Percentiles rank a stretch among this genome's conserved stretches.
Conservation (phyloP, 2,113 vertebrate genomes). For the Prunella himalayana region DNA sequence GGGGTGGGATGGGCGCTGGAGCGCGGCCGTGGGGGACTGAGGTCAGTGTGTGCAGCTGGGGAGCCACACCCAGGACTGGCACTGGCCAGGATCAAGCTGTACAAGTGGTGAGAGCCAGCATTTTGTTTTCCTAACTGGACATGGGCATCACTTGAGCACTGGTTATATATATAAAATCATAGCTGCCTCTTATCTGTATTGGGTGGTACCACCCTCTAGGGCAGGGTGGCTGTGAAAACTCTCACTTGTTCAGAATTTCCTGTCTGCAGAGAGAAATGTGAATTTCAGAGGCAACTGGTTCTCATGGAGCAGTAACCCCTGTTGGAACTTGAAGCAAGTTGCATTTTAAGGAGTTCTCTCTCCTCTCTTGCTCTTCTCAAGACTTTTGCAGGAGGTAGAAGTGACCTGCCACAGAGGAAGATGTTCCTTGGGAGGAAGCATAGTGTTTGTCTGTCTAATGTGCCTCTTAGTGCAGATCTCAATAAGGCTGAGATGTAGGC, state of each 20-base stretch:
- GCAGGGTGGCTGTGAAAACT: not conserved
- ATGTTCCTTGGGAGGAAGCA: not conserved
- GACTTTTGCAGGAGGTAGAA: not conserved
- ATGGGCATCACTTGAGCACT: not conserved
- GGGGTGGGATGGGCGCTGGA: not conserved
- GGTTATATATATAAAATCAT: not conserved
- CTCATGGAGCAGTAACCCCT: not conserved
- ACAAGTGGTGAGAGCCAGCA: not conserved
- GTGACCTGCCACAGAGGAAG: not conserved
- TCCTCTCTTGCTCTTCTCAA: accelerated
- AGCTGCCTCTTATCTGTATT: not conserved
- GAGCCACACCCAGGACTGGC: not conserved
- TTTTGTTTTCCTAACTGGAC: not conserved
- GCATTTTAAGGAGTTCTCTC: not conserved
- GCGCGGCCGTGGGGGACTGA: not conserved
- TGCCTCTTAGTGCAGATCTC: not conserved
- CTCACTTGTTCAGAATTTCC: not conserved
- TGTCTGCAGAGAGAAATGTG: not conserved
- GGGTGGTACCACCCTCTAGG: not conserved
- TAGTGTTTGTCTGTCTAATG: not conserved
- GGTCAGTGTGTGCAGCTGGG: not conserved
- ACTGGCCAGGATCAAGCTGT: not conserved
- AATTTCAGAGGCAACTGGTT: not conserved
- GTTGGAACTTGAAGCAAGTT: not conserved
- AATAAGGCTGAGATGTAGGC: not conserved